phyloP scores from a whole-genome alignment of 2,113 vertebrate species.

The Addax nasomaculatus region DNA sequence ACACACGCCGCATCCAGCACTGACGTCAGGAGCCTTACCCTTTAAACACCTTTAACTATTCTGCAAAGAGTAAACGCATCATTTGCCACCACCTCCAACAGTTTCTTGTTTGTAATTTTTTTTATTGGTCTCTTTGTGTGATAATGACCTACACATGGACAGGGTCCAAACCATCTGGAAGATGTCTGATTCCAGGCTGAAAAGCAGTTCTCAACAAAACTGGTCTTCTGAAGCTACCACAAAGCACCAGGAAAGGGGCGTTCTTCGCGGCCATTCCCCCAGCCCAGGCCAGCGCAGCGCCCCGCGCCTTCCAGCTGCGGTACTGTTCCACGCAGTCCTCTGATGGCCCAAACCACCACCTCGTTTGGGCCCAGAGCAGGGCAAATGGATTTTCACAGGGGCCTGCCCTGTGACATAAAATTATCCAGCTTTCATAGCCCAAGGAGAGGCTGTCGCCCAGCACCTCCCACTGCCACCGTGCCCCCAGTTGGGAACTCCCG shows the following conservation, averaged over 20 bases:
- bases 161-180: constrained; percentile 41
- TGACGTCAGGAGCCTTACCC: constrained; percentile 5
- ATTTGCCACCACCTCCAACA: constrained; percentile 38
- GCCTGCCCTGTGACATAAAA: constrained; percentile 77
- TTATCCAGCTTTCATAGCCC: neutral
- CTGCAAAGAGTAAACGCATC: constrained; percentile 41
- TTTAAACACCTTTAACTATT: constrained; percentile 33
- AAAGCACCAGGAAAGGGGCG: constrained; percentile 31
- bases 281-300: neutral
- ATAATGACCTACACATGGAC: constrained; percentile 57
- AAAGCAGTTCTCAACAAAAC: constrained; percentile 46
- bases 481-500: neutral
- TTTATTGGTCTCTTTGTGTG: constrained; percentile 64
- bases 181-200: constrained; percentile 43
- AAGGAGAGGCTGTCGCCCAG: neutral
- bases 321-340: constrained; percentile 2
- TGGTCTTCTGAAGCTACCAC: constrained; percentile 53
- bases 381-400: constrained; percentile 72
- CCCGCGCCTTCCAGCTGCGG: neutral
- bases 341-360: neutral
- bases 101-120: neutral
- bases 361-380: constrained; percentile 20
- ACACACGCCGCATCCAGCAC: neutral
- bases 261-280: neutral
- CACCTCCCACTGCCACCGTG: neutral